Evolutionary conservation across 2,888 invertebrate genomes (phyloP), one percentile per base, ranked within the genome.

Genomic region (Polydrusus cervinus): DNA sequence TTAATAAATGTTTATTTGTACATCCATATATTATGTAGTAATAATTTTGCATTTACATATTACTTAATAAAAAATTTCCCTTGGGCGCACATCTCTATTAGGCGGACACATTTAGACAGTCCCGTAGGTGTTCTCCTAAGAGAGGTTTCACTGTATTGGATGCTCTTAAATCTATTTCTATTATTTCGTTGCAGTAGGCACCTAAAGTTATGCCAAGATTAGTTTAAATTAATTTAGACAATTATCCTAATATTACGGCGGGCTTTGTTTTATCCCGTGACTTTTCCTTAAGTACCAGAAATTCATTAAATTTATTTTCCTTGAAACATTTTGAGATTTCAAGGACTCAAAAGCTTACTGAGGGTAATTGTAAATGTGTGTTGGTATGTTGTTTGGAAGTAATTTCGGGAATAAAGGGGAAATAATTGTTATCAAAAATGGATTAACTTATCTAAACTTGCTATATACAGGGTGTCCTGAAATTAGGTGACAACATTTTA

Each of bases 161-260:
- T n/a, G n/a, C n/a, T n/a, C 5, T 25, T 25, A 43, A 43, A 43
- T 38, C 67, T 18, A 43, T 13, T 43, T 68, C 6, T 68, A 14
- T 5, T 16, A 16, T 20, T 16, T 53, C 38, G 53, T 67, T 25
- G 25, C 25, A 10, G 40, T 55, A 55, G 53, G 40, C 72, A 68
- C 77, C 76, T 76, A 78, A 82, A 81, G 79, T 80, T 80, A 80
- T 78, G 79, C 62, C 69, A 72, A 78, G 79, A 78, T 81, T 81
- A 80, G 80, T 80, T 82, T 78, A 81, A 83, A 83, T 83, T 83
- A 83, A 83, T 83, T 82, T 80, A 72, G 78, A 80, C 81, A 82
- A 82, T 81, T 81, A 82, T 81, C 78, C 78, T 79, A 80, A 79
- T 78, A 79, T 79, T 78, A 77, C 73, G 77, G 49, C 71, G 65